phyloP scores from a whole-genome alignment of 2,113 vertebrate species.

The Xiphias gladius region DNA sequence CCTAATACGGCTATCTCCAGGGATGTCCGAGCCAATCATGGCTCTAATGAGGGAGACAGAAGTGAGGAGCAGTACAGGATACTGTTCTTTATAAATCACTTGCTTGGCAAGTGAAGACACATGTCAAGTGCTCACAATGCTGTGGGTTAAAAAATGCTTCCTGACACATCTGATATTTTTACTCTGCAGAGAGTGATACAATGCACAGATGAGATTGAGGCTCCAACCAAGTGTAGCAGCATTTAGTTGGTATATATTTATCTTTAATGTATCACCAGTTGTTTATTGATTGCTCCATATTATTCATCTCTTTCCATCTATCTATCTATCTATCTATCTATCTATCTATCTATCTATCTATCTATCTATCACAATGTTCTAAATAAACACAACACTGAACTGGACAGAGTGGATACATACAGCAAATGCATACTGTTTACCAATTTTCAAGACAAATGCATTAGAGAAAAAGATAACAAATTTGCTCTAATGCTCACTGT shows the following conservation, averaged over 20 bases:
- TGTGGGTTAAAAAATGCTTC: constrained; percentile 59
- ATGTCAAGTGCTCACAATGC: constrained; percentile 56
- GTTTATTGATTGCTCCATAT: neutral
- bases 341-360: neutral
- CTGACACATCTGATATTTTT: constrained; percentile 56
- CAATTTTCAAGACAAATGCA: constrained; percentile 5
- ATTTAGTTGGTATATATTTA: neutral
- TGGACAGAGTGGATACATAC: neutral
- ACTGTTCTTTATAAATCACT: constrained; percentile 77
- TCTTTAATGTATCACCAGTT: neutral
- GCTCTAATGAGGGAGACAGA: constrained; percentile 72
- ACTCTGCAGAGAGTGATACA: constrained; percentile 11
- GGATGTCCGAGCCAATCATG: constrained; percentile 76
- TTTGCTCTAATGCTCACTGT: constrained; percentile 2
- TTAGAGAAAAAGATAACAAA: constrained; percentile 14
- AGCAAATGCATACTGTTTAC: neutral
- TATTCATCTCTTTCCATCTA: neutral
- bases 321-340: neutral
- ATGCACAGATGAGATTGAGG: constrained; percentile 19
- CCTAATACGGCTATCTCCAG: constrained; percentile 68
- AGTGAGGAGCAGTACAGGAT: constrained; percentile 65
- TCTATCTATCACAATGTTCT: neutral
- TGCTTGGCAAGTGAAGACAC: constrained; percentile 63
- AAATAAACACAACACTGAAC: neutral
- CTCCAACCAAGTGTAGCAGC: neutral